These are phyloP conservation scores for Xestoiulus laeticollis DNA, from an alignment of 2,888 invertebrate genomes.

Conservation along the genomic window DNA sequence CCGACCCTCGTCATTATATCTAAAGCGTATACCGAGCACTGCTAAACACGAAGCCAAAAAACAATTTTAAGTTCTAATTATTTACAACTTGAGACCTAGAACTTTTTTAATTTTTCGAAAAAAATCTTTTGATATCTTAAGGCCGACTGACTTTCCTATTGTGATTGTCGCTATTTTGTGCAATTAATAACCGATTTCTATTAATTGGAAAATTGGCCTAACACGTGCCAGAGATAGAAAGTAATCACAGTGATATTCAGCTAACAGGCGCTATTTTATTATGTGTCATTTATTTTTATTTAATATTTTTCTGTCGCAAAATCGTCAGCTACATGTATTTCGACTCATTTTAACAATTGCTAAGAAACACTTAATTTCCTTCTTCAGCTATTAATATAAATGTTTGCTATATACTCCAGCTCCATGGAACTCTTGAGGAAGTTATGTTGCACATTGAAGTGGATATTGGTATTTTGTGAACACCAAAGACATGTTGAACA, in stretches of 20 bases:
- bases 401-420: no score
- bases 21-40: conserved; percentile 25
- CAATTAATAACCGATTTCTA: conserved; percentile 13
- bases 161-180: background rate
- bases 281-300: no score
- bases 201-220: conserved; percentile 2
- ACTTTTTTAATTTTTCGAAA: background rate
- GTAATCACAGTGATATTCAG: background rate
- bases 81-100: background rate
- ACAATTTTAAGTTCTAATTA: background rate
- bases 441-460: background rate
- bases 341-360: no score
- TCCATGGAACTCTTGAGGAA: background rate
- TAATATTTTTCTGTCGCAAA: no score
- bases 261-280: background rate
- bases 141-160: background rate
- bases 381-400: no score
- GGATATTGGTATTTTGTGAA: background rate
- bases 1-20: conserved; percentile 1
- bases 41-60: background rate
- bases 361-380: no score
- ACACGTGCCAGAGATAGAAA: background rate
- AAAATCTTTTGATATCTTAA: background rate
- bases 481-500: background rate
- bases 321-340: no score